Conservation (phyloP, 2,888 invertebrate genomes). For the Poecilus cupreus region DNA sequence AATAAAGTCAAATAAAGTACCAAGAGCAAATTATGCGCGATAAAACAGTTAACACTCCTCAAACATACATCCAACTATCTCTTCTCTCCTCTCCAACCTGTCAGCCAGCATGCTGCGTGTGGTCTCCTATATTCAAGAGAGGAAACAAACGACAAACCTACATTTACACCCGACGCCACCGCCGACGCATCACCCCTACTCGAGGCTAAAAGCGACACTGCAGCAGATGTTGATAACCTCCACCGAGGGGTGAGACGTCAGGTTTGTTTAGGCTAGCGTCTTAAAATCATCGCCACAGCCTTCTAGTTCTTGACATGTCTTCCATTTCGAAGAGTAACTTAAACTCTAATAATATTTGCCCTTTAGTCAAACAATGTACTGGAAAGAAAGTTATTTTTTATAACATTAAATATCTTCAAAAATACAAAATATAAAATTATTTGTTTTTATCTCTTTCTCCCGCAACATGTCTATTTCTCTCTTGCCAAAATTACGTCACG, state of each 20-base stretch:
- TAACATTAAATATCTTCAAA: no score
- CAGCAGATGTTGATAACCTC: constrained; percentile 26
- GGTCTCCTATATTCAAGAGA: neutral
- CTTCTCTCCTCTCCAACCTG: neutral
- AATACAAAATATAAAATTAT: no score
- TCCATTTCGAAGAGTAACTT: no score
- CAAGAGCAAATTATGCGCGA: neutral
- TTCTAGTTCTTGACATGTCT: neutral
- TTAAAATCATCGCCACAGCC: neutral
- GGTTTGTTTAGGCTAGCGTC: constrained; percentile 20
- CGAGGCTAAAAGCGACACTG: constrained; percentile 19
- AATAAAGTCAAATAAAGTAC: no score
- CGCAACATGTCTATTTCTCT: no score
- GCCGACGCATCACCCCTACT: neutral
- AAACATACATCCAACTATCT: neutral
- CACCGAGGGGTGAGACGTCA: neutral
- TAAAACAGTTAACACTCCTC: constrained; percentile 10
- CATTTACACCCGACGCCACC: neutral
- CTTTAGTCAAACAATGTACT: no score
- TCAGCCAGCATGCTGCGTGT: neutral
- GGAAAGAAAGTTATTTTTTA: no score
- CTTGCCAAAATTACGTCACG: no score
- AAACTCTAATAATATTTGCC: no score
- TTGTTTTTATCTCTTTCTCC: no score
- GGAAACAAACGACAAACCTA: neutral